These are phyloP conservation scores for Falco biarmicus DNA, from an alignment of 2,797 vertebrate species.

Conservation along the genomic window DNA sequence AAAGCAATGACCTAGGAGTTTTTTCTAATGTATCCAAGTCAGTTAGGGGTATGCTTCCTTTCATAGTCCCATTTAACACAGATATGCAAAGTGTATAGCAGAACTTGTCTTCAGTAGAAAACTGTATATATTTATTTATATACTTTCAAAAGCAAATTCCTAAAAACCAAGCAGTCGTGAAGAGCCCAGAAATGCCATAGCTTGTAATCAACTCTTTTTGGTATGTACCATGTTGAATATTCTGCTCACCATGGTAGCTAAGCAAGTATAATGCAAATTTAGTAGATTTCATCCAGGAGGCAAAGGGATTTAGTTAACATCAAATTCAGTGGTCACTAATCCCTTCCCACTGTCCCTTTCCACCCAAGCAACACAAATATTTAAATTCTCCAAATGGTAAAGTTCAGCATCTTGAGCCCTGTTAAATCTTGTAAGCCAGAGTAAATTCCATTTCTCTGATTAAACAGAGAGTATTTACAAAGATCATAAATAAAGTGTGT, in stretches of 20 bases:
- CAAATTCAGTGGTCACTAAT: slow-evolving; percentile 24
- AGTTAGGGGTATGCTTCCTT: not conserved
- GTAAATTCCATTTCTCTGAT: slow-evolving; percentile 51
- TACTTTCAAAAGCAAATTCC: not conserved
- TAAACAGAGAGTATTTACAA: slow-evolving; percentile 46
- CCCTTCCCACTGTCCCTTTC: not conserved
- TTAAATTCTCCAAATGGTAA: slow-evolving; percentile 42
- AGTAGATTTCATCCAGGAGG: not conserved
- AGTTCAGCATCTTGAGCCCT: slow-evolving; percentile 32
- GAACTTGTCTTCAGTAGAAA: not conserved
- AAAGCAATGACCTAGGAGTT: not conserved
- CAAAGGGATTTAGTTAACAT: slow-evolving; percentile 20
- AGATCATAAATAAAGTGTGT: not conserved
- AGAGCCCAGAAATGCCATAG: not conserved
- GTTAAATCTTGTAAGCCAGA: slow-evolving; percentile 38
- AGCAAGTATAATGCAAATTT: slow-evolving; percentile 27
- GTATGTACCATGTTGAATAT: not conserved
- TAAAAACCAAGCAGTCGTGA: not conserved
- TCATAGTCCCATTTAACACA: not conserved
- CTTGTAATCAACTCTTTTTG: not conserved
- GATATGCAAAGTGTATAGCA: not conserved
- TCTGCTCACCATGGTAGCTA: not conserved
- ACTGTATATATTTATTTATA: not conserved
- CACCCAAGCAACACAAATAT: slow-evolving; percentile 19
- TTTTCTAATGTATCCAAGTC: not conserved